Evolutionary conservation across 2,113 vertebrate genomes (phyloP).

Genomic region (Dromiciops gliroides): DNA sequence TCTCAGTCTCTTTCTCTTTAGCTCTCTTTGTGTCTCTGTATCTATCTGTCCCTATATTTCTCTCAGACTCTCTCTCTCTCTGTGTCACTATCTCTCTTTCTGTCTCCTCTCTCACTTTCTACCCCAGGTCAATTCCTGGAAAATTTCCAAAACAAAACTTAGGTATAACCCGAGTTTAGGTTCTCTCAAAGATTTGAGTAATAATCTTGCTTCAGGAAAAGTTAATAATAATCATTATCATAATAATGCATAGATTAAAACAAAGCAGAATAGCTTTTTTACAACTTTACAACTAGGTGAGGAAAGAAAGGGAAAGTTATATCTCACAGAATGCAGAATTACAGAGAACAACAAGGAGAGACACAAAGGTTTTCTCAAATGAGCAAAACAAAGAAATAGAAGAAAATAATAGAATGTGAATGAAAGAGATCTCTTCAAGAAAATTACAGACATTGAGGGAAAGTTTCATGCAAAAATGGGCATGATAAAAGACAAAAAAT

Average conservation of each 20-base stretch:
- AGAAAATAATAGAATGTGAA: background rate
- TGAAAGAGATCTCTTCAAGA: background rate
- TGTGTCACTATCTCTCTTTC: background rate
- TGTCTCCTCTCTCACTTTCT: background rate
- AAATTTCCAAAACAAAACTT: background rate
- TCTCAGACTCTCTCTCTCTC: background rate
- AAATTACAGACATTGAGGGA: background rate
- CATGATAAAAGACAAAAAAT: background rate
- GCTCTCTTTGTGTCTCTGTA: background rate
- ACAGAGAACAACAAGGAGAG: background rate
- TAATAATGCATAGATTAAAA: background rate
- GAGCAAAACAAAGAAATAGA: background rate
- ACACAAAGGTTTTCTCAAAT: background rate
- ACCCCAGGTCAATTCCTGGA: background rate
- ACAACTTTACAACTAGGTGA: background rate
- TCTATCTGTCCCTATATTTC: background rate
- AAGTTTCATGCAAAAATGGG: background rate
- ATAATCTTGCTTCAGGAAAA: background rate
- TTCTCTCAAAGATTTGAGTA: background rate
- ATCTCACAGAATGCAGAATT: background rate
- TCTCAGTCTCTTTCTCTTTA: background rate
- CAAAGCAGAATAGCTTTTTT: background rate
- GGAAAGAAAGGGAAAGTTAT: background rate
- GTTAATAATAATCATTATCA: background rate
- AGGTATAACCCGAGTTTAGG: background rate